phyloP scores from a whole-genome alignment of 2,113 vertebrate species.

The Grallaria varia region DNA sequence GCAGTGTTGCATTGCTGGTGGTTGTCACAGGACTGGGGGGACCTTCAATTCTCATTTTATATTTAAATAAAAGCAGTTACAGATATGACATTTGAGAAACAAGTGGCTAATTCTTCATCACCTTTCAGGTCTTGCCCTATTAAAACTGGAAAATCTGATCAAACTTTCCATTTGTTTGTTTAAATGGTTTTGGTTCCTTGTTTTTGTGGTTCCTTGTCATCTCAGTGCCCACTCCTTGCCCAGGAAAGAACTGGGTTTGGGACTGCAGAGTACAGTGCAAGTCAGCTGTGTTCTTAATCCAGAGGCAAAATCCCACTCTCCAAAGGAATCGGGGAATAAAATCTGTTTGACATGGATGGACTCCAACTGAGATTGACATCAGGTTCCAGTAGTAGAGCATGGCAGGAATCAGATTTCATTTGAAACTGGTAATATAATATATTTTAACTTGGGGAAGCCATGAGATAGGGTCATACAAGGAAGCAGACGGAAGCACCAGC shows the following conservation, averaged over 20 bases:
- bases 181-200: neutral
- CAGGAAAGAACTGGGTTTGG: neutral
- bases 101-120: neutral
- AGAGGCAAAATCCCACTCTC: neutral
- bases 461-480: accelerated
- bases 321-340: neutral
- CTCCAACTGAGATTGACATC: neutral
- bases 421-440: neutral
- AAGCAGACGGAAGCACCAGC: neutral
- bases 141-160: neutral
- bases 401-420: neutral
- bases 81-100: neutral
- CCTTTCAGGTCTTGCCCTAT: neutral
- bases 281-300: neutral
- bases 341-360: neutral
- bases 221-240: neutral
- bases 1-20: neutral
- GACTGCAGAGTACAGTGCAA: neutral
- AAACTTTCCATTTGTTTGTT: neutral
- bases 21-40: neutral
- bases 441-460: neutral
- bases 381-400: neutral
- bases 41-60: accelerated
- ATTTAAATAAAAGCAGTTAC: neutral
- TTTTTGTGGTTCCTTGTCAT: neutral